Conservation (phyloP, 2,797 vertebrate genomes). For the Manis javanica region DNA sequence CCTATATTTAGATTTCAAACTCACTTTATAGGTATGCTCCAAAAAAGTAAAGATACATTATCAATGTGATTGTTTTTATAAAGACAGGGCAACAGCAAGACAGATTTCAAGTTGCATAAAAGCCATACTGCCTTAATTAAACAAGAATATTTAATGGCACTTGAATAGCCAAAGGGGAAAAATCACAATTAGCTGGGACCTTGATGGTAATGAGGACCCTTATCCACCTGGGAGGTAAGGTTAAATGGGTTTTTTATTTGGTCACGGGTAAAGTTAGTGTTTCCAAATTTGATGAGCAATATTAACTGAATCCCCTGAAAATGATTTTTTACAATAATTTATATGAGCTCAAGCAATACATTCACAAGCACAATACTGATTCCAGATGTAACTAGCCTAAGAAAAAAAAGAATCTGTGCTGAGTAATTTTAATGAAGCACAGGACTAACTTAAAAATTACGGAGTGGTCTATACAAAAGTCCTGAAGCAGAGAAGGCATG, state of each 20-base stretch:
- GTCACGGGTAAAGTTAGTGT: background rate
- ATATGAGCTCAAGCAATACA: background rate
- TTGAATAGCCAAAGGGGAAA: background rate
- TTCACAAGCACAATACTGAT: background rate
- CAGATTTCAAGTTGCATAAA: background rate
- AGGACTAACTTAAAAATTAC: background rate
- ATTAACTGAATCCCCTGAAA: background rate
- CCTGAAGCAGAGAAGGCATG: background rate
- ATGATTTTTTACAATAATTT: background rate
- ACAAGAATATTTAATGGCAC: background rate
- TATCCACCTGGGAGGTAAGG: background rate
- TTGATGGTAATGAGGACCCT: background rate
- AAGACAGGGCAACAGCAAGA: background rate
- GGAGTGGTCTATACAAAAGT: background rate
- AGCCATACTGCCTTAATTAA: background rate
- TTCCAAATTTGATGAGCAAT: conserved; percentile 27
- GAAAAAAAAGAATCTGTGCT: background rate
- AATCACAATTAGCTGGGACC: background rate
- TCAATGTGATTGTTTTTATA: background rate
- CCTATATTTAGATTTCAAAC: background rate
- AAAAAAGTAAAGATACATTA: background rate
- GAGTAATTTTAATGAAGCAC: background rate
- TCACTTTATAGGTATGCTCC: background rate
- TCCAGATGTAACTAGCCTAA: background rate
- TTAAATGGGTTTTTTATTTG: background rate